Conservation (phyloP, 1,140 invertebrate genomes). For the Grapholita molesta region DNA sequence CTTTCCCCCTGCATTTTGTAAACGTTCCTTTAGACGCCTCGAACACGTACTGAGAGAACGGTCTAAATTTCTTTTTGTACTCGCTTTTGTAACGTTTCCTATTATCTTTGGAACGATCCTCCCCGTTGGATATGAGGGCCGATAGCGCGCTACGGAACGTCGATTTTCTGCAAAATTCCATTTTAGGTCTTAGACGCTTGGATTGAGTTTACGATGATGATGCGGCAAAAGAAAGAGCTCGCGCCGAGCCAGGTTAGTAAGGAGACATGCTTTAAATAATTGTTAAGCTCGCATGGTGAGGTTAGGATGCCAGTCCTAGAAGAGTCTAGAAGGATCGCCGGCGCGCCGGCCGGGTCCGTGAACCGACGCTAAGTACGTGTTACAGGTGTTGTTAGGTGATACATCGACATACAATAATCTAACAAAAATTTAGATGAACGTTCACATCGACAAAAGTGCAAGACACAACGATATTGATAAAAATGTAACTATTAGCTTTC, state of each 20-base stretch:
- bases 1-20: slow-evolving; percentile 80
- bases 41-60: slow-evolving; percentile 89
- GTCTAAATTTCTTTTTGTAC: slow-evolving; percentile 89
- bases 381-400: slow-evolving; percentile 64
- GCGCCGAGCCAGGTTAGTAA: slow-evolving; percentile 71
- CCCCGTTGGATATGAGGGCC: slow-evolving; percentile 76
- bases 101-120: slow-evolving; percentile 78
- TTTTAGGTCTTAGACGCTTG: slow-evolving; percentile 68
- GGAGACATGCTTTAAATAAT: slow-evolving; percentile 74
- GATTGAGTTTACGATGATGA: slow-evolving; percentile 56
- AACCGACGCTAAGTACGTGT: slow-evolving; percentile 42
- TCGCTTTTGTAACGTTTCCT: slow-evolving; percentile 83
- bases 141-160: slow-evolving; percentile 78
- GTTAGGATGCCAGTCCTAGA: slow-evolving; percentile 68
- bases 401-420: slow-evolving; percentile 73
- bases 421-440: slow-evolving; percentile 70
- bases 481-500: slow-evolving; percentile 66
- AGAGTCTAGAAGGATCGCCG: slow-evolving; percentile 61
- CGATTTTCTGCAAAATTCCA: slow-evolving; percentile 79
- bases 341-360: slow-evolving; percentile 45
- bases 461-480: slow-evolving; percentile 70
- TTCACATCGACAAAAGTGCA: slow-evolving; percentile 75
- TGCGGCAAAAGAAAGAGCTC: slow-evolving; percentile 71
- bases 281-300: slow-evolving; percentile 73
- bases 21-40: slow-evolving; percentile 85